phyloP scores from a whole-genome alignment of 2,797 vertebrate species.

The Eutrigla gurnardus region DNA sequence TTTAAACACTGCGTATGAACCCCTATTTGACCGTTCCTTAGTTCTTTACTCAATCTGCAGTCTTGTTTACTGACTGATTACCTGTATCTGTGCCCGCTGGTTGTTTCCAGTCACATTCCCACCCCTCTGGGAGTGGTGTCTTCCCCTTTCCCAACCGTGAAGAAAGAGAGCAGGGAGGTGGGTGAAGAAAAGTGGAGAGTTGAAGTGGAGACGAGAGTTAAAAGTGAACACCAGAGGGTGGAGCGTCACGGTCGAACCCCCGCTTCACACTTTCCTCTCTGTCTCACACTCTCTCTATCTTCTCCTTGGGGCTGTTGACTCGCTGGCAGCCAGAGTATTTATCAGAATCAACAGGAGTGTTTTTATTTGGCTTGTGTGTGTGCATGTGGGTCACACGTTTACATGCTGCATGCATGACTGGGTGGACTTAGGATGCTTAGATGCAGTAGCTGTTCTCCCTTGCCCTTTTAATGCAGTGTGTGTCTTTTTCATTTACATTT shows the following conservation, averaged over 20 bases:
- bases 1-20: conserved; percentile 42
- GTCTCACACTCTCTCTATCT: conserved; percentile 22
- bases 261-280: conserved; percentile 36
- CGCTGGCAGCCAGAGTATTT: conserved; percentile 44
- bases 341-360: conserved; percentile 44
- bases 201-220: conserved; percentile 60
- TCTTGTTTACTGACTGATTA: conserved; percentile 66
- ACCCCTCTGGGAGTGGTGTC: conserved; percentile 48
- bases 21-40: conserved; percentile 52
- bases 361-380: conserved; percentile 10
- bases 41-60: conserved; percentile 64
- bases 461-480: neutral
- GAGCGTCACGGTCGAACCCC: conserved; percentile 53
- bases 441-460: neutral
- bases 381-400: conserved; percentile 9
- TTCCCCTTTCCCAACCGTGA: conserved; percentile 36
- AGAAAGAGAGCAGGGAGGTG: conserved; percentile 39
- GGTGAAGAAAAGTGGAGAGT: conserved; percentile 46
- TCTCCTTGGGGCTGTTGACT: conserved; percentile 52
- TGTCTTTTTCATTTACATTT: conserved; percentile 3
- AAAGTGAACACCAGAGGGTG: conserved; percentile 71
- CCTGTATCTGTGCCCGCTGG: conserved; percentile 60
- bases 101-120: conserved; percentile 68
- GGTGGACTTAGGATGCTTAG: neutral
- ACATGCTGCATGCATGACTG: conserved; percentile 10